Evolutionary conservation across 92 coral and sea anemone genomes (phyloP).

Genomic region (Zoanthus sociatus): DNA sequence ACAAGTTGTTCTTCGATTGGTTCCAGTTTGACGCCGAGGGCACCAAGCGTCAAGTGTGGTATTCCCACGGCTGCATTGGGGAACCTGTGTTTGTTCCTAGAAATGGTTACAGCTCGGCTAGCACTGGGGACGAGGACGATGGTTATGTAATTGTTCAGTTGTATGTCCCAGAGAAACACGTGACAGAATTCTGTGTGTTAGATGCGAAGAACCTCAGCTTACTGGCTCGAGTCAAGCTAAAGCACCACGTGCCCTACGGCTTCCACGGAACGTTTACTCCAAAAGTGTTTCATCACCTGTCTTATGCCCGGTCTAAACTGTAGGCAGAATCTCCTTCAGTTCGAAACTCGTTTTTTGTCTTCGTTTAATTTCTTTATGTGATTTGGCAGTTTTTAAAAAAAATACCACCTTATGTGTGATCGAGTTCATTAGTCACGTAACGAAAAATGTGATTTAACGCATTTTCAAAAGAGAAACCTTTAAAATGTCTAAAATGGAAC

Average conservation of each 20-base stretch:
- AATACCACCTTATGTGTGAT: no score
- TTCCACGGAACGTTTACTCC: slow-evolving; percentile 95
- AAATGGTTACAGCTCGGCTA: slow-evolving; percentile 83
- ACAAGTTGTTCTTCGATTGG: not conserved
- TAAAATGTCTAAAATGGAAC: no score
- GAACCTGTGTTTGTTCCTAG: slow-evolving; percentile 92
- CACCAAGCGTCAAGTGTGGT: slow-evolving; percentile 77
- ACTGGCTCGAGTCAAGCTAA: slow-evolving; percentile 78
- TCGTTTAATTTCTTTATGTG: no score
- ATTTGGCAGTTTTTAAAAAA: no score
- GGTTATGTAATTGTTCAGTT: slow-evolving; percentile 92
- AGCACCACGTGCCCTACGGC: slow-evolving; percentile 91
- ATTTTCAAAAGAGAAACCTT: no score
- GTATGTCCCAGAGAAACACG: slow-evolving; percentile 82
- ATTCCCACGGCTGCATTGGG: slow-evolving; percentile 88
- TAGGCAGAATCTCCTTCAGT: not conserved
- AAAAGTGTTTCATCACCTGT: slow-evolving; percentile 60
- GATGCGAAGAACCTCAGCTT: slow-evolving; percentile 90
- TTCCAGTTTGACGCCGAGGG: slow-evolving; percentile 69
- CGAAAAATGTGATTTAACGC: no score
- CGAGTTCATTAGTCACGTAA: no score
- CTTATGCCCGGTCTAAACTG: slow-evolving; percentile 21
- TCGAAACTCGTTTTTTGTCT: no score
- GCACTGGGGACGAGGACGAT: slow-evolving; percentile 88
- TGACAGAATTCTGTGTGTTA: slow-evolving; percentile 89